Evolutionary conservation across 1,140 invertebrate genomes (phyloP).

Genomic region (Drosophila rufa): DNA sequence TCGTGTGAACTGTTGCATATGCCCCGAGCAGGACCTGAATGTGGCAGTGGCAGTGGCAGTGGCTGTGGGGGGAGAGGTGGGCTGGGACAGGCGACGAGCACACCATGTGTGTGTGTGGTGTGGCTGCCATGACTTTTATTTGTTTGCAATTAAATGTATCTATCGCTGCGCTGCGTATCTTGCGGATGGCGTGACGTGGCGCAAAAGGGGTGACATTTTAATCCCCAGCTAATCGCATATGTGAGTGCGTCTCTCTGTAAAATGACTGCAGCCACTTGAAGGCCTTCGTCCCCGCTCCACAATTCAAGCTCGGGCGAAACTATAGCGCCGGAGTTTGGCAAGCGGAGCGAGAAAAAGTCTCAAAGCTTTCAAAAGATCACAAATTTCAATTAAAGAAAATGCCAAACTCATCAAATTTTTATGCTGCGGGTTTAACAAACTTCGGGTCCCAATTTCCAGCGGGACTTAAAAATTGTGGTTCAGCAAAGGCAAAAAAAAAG

Average conservation of each 20-base stretch:
- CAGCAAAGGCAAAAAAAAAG: constrained; percentile 10
- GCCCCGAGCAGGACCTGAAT: constrained; percentile 45
- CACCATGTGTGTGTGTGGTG: constrained; percentile 28
- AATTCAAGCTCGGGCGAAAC: constrained; percentile 4
- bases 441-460: constrained; percentile 52
- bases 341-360: constrained; percentile 44
- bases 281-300: constrained; percentile 1
- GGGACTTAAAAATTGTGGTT: constrained; percentile 71
- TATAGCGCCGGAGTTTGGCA: constrained; percentile 21
- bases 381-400: constrained; percentile 84
- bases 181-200: constrained; percentile 61
- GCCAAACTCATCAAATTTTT: constrained; percentile 84
- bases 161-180: constrained; percentile 50
- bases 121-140: constrained; percentile 83
- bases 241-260: constrained; percentile 58
- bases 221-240: constrained; percentile 84
- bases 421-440: constrained; percentile 77
- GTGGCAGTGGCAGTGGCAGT: not conserved
- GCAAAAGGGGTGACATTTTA: constrained; percentile 84
- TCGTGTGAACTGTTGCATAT: constrained; percentile 81
- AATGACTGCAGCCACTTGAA: constrained; percentile 78
- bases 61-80: constrained; percentile 2
- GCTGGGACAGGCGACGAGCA: not conserved
- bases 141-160: constrained; percentile 84
- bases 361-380: constrained; percentile 84